Conservation (phyloP, 2,113 vertebrate genomes). For the Tonatia bakeri region DNA sequence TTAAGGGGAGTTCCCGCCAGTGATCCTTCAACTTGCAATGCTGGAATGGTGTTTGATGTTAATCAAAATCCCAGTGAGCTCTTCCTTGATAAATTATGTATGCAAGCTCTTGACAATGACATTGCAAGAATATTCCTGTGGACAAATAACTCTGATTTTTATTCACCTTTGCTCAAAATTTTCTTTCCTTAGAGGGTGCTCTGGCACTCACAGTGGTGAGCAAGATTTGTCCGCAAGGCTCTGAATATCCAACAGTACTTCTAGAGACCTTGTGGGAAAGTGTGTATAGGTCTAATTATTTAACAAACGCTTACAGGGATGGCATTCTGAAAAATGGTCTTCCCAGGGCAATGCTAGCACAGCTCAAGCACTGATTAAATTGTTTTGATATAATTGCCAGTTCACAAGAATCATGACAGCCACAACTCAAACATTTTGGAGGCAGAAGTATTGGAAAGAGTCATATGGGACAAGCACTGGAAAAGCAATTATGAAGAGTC, state of each 20-base stretch:
- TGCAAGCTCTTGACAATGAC: neutral
- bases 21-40: neutral
- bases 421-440: conserved; percentile 24
- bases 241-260: neutral
- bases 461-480: neutral
- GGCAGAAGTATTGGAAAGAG: conserved; percentile 13
- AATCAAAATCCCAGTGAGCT: neutral
- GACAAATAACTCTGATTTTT: neutral
- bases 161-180: neutral
- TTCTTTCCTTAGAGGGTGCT: neutral
- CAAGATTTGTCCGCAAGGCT: neutral
- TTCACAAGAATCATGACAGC: conserved; percentile 41
- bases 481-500: conserved; percentile 33
- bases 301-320: conserved; percentile 38
- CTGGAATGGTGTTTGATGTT: neutral
- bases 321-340: conserved; percentile 44
- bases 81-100: neutral
- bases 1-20: neutral
- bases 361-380: conserved; percentile 45
- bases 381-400: conserved; percentile 39
- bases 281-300: conserved; percentile 41
- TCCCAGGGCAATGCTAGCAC: neutral
- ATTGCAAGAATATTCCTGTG: neutral
- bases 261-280: neutral
- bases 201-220: neutral